Base-by-base conservation (phyloP, 2,797 vertebrate genomes). In the Sandelia bainsii region DNA sequence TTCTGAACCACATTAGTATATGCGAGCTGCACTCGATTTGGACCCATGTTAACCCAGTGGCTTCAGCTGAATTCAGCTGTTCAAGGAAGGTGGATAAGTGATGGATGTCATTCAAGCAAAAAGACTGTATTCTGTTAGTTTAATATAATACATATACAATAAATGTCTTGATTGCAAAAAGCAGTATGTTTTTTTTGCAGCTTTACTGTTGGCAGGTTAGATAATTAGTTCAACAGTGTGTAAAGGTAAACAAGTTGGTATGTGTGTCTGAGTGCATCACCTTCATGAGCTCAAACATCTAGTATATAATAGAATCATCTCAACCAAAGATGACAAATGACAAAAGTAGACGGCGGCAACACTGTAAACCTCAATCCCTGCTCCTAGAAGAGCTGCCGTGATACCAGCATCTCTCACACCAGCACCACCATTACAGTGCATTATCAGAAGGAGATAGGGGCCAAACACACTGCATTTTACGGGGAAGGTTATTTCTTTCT, bases 371-470 rank as follows among this genome's bases (percentile, higher is more conserved):
- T 72, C 73, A 25, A 56, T 75, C 54, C 66, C 68, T 65, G 56
- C 34, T n/a, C 52, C 53, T 3, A 10, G 57, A 27, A 80, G 62
- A 62, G 69, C 56, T 16, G 61, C 64, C 8, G 0, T 57, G 60
- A 71, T 20, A 72, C 62, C 80, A 53, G 27, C 49, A 16, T 52
- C 57, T 53, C 51, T 62, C 50, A 45, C 45, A 60, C 17, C 8
- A 42, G 51, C n/a, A 67, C 54, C 75, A 25, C 67, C 74, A 89
- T 89, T 86, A 85, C 57, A 22, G 19, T 7, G 27, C 76, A 80
- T 87, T 80, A 80, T 69, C 74, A 63, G 23, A 22, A 40, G 48
- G 40, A 64, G 65, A 75, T 44, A 25, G 65, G 23, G 44, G 77
- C 37, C 54, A 75, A 56, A 71, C 45, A 49, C 0, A 23, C 56